Evolutionary conservation across 1,140 invertebrate genomes (phyloP).

Genomic region (Wasmannia auropunctata): DNA sequence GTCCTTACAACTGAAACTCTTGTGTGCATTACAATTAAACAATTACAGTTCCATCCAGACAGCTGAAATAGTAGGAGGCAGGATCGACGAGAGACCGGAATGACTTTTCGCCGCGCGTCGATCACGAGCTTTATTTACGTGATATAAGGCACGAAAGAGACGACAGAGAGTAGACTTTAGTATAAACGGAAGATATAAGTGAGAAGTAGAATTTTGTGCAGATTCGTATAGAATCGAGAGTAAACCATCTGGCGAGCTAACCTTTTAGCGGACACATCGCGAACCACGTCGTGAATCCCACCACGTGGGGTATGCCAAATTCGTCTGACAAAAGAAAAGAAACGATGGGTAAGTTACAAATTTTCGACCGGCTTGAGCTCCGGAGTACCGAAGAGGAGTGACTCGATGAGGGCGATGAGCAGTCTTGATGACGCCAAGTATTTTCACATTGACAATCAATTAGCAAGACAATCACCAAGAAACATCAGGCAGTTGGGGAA

Average conservation of each 20-base stretch:
- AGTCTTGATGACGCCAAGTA: constrained; percentile 17
- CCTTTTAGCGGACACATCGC: constrained; percentile 86
- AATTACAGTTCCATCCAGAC: constrained; percentile 26
- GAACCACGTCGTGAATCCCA: constrained; percentile 87
- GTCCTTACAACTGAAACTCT: constrained; percentile 8
- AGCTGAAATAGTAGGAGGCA: constrained; percentile 1
- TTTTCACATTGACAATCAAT: constrained; percentile 32
- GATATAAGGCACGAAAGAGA: constrained; percentile 5
- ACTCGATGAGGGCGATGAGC: constrained; percentile 22
- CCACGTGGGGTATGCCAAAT: constrained; percentile 83
- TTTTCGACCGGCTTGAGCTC: constrained; percentile 13
- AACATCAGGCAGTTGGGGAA: constrained; percentile 38
- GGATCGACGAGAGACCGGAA: neutral
- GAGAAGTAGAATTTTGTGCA: constrained; percentile 50
- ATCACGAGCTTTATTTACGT: constrained; percentile 29
- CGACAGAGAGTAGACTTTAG: constrained; percentile 41
- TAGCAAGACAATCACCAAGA: constrained; percentile 47
- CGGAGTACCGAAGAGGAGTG: constrained; percentile 1
- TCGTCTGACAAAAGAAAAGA: constrained; percentile 78
- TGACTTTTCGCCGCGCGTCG: constrained; percentile 10
- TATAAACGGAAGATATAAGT: constrained; percentile 38
- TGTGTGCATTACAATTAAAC: constrained; percentile 49
- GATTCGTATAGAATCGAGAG: constrained; percentile 53
- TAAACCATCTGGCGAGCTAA: constrained; percentile 79
- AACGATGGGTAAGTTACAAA: constrained; percentile 35